Evolutionary conservation across 2,113 vertebrate species (phyloP).

Genomic region (Progne subis): DNA sequence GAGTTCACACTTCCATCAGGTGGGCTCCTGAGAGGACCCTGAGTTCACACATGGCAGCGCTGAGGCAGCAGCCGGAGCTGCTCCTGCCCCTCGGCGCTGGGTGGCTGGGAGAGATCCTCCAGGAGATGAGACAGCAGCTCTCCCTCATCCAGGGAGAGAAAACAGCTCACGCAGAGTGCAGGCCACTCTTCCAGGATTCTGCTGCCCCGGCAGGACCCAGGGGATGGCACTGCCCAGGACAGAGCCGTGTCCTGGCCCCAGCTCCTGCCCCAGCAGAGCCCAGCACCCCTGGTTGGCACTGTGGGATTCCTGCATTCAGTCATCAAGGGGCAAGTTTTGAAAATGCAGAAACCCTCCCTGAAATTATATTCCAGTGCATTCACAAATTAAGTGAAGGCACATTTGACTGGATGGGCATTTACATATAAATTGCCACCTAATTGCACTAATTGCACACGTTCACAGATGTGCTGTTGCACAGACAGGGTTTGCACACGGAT

Average conservation of each 20-base stretch:
- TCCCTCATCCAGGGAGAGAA: neutral
- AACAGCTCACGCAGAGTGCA: neutral
- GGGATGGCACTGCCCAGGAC: rapidly evolving
- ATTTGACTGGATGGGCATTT: constrained; percentile 40
- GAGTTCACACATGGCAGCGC: neutral
- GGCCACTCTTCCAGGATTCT: neutral
- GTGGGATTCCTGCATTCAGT: neutral
- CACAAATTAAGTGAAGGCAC: neutral
- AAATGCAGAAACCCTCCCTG: neutral
- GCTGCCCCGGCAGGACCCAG: rapidly evolving
- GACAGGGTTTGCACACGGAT: constrained; percentile 38
- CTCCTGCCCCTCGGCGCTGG: neutral
- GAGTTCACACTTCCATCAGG: neutral
- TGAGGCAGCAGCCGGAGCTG: neutral
- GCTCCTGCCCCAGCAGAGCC: rapidly evolving
- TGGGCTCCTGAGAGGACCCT: neutral
- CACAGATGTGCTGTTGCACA: constrained; percentile 42
- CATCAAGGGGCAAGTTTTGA: neutral
- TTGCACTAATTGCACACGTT: constrained; percentile 42
- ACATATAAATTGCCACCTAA: constrained; percentile 56
- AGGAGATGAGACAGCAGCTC: neutral
- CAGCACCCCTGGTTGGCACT: rapidly evolving
- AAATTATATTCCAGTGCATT: neutral
- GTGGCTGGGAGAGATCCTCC: neutral
- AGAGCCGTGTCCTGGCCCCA: neutral